Evolutionary conservation across 2,888 invertebrate genomes (phyloP), one percentile per base, ranked within the genome.

Genomic region (Drosophila siamana): DNA sequence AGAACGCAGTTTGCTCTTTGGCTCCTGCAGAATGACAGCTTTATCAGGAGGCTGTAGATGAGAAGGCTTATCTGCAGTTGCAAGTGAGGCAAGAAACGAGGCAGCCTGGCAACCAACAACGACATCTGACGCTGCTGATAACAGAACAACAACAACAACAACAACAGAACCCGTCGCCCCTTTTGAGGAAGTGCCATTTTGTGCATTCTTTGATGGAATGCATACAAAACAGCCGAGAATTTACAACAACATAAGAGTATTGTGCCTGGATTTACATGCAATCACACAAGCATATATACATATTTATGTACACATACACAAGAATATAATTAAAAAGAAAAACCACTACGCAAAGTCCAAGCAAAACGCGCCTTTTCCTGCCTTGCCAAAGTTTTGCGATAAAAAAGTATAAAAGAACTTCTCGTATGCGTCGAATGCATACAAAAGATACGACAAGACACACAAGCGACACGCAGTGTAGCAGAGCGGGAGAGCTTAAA

Each of bases 341-440:
- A 59, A 74, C 54, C 48, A 51, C 48, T 44, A 62, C 52, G 57
- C 83, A 83, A 81, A 73, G 82, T 77, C 79, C 72, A 73, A 59
- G 38, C 44, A 11, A 41, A 76, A 84, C 79, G 79, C 85, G 85
- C 82, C 85, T 82, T 73, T 83, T 83, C 82, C 82, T 85, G 85
- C 78, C 69, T 66, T 61, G 77, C 80, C 82, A 77, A 82, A 82
- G 80, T 85, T 85, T 85, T 82, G 74, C 79, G 85, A 83, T 85
- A 85, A 83, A 83, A 65, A 55, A 38, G 33, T 19, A 71, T 13
- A 59, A 71, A 80, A 79, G 68, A 79, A 79, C 55, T 69, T 80
- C 62, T 72, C 63, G 68, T 70, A 80, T 85, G 82, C 74, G 70
- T 40, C 65, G 82, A 74, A 51, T 78, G 82, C 82, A 83, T 82